Evolutionary conservation across 2,113 vertebrate genomes (phyloP), one percentile per base, ranked within the genome.

Genomic region (Megaceryle torquata): DNA sequence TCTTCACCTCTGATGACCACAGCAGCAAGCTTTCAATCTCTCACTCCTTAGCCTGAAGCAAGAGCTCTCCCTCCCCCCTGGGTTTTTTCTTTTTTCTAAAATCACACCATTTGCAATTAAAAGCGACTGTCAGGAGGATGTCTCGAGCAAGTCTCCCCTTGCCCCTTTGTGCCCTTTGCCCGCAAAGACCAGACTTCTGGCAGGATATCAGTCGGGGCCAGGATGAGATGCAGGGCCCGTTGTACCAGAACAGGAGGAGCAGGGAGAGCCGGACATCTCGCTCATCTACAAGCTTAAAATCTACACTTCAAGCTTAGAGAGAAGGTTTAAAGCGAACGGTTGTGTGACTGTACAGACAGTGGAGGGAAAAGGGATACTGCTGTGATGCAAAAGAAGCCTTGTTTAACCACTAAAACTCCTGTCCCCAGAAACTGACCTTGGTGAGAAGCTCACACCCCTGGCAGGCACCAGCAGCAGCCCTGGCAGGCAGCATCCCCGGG

Each of bases 1-100:
- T 98, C 98, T 97, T 97, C 96, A 97, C 95, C 97, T 96, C 92
- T 14, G 93, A 95, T 97, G 97, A 97, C 97, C 97, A 97, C 95
- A 80, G 95, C 11, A 86, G 97, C 46, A 57, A 96, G 96, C 93
- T 97, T 96, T 98, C 98, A 97, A 97, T 98, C 97, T 98, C 97
- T 65, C 35, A 82, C 95, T 95, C 91, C 64, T 91, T 92, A 75
- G 95, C 97, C 95, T 35, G 57, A 26, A 96, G 97, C 93, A 24
- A 88, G 57, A 75, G 77, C 77, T 86, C 78, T 76, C 81, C 97
- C 98, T 96, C 26, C 26, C 51, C 26, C 15, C 18, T 28, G 28
- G 25, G 13, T 28, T 15, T 96, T 54, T 69, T 22, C 20, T 48
- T 48, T 35, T n/a, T 68, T 39, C 51, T 31, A 5, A 74, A 10